These are phyloP conservation scores for Aplysina aerophoba DNA, from an alignment of 37 sponge, comb jelly and placozoan genomes.

Conservation along the genomic window DNA sequence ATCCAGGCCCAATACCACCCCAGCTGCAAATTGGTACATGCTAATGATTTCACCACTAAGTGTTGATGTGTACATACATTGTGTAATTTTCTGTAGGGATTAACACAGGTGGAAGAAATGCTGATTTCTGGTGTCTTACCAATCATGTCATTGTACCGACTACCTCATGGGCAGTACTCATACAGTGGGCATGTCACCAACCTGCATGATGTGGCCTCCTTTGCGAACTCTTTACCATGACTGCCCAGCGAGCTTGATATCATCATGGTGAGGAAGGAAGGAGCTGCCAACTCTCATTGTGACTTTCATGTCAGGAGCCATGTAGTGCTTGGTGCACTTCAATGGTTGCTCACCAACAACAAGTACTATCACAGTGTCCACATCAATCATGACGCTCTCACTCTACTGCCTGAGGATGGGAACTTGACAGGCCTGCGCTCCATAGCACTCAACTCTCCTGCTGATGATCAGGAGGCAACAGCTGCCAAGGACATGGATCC, in stretches of 20 bases:
- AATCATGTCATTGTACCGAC: slow-evolving; percentile 47
- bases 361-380: slow-evolving; percentile 20
- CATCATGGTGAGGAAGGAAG: neutral
- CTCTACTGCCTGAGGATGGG: slow-evolving; percentile 50
- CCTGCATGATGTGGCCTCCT: neutral
- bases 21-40: too few relatives aligned
- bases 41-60: too few relatives aligned
- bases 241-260: slow-evolving; percentile 1
- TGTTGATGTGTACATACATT: too few relatives aligned
- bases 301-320: neutral
- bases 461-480: neutral
- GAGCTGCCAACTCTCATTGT: neutral
- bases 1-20: too few relatives aligned
- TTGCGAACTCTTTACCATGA: neutral
- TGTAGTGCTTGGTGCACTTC: neutral
- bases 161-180: slow-evolving; percentile 30
- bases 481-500: too few relatives aligned
- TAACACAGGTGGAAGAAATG: slow-evolving; percentile 45
- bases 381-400: slow-evolving; percentile 23
- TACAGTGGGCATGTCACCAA: slow-evolving; percentile 29
- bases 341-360: slow-evolving; percentile 8
- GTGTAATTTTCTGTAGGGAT: neutral
- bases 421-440: slow-evolving; percentile 9
- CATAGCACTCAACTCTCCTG: neutral
- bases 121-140: slow-evolving; percentile 53